Evolutionary conservation across 2,797 vertebrate species (phyloP).

Genomic region (Salmo trutta): DNA sequence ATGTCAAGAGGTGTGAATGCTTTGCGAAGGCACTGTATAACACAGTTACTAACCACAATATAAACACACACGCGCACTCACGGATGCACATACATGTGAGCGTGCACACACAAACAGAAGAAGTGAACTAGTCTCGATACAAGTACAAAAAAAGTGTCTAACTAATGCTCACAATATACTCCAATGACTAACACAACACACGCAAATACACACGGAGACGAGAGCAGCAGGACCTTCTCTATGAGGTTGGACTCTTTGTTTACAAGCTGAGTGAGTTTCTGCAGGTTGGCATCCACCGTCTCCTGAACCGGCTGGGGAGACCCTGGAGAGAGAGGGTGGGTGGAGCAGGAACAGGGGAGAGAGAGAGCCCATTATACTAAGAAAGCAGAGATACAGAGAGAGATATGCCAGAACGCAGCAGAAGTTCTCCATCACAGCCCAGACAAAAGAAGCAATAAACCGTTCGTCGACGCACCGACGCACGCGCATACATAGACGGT

Average conservation of each 20-base stretch:
- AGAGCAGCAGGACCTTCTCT: slow-evolving; percentile 90
- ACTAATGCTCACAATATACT: background rate
- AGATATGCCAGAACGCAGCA: slow-evolving; percentile 4
- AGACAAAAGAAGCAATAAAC: slow-evolving; percentile 12
- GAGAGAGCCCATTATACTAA: background rate
- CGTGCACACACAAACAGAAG: background rate
- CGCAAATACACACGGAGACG: slow-evolving; percentile 40
- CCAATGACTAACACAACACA: slow-evolving; percentile 24
- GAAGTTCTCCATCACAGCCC: slow-evolving; percentile 5
- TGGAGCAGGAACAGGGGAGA: background rate
- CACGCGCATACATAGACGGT: background rate
- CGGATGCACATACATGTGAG: background rate
- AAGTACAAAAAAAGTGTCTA: background rate
- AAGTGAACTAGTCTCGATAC: background rate
- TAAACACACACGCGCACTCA: background rate
- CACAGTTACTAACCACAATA: background rate
- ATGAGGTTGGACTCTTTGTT: slow-evolving; percentile 99
- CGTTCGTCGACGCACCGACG: slow-evolving; percentile 22
- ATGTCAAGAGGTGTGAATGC: no score
- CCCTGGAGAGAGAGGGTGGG: slow-evolving; percentile 69
- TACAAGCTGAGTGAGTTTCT: slow-evolving; percentile 99
- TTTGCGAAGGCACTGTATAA: no score
- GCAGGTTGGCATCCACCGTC: slow-evolving; percentile 92
- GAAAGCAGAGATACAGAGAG: slow-evolving; percentile 21
- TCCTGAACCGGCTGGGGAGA: slow-evolving; percentile 83